phyloP scores from a whole-genome alignment of 2,797 vertebrate species.

The Esox lucius region DNA sequence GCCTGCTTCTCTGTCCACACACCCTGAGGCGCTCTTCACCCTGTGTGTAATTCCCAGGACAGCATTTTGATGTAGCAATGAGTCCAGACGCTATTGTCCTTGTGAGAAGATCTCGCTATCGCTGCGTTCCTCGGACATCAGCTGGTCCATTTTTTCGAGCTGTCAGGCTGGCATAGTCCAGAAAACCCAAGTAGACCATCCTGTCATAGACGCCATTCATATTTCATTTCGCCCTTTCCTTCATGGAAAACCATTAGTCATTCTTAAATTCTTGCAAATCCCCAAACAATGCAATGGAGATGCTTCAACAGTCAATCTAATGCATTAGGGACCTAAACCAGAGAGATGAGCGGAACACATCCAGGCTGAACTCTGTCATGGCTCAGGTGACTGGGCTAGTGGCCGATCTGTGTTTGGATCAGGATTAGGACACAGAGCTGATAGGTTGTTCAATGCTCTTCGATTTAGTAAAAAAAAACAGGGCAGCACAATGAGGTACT shows the following conservation, averaged over 20 bases:
- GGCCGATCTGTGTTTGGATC: no score
- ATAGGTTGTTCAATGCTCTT: no score
- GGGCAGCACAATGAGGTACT: no score
- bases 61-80: not conserved
- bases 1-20: slow-evolving; percentile 8
- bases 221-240: slow-evolving; percentile 23
- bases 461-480: no score
- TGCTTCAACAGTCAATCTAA: slow-evolving; percentile 28
- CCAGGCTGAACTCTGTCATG: no score
- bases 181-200: not conserved
- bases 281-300: slow-evolving; percentile 20
- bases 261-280: not conserved
- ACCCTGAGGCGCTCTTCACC: slow-evolving; percentile 15
- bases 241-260: slow-evolving; percentile 25
- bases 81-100: slow-evolving; percentile 6
- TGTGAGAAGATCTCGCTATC: slow-evolving; percentile 11
- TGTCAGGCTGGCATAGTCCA: slow-evolving; percentile 38
- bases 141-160: not conserved
- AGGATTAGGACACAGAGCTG: no score
- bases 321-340: not conserved
- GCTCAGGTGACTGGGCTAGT: no score
- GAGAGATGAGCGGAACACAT: not conserved
- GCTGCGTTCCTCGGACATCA: not conserved
- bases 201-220: slow-evolving; percentile 15
- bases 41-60: slow-evolving; percentile 16